phyloP scores from a whole-genome alignment of 1,140 invertebrate genomes.

The Himalopsyche phryganea region DNA sequence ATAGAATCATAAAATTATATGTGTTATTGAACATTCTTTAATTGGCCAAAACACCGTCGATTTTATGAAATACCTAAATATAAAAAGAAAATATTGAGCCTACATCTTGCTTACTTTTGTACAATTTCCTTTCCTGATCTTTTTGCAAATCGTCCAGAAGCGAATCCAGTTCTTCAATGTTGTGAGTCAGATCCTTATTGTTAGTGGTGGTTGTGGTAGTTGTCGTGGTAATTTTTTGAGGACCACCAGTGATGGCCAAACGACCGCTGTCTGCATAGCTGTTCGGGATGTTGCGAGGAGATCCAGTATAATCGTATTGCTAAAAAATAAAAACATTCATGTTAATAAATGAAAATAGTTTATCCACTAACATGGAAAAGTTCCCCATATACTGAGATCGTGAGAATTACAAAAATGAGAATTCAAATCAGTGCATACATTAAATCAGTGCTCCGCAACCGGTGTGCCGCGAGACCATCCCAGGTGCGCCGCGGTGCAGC shows the following conservation, averaged over 20 bases:
- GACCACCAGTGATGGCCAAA: slow-evolving; percentile 38
- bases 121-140: slow-evolving; percentile 50
- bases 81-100: no score
- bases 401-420: no score
- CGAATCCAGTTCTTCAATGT: slow-evolving; percentile 51
- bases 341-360: neutral
- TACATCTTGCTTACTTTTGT: slow-evolving; percentile 46
- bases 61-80: no score
- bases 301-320: slow-evolving; percentile 38
- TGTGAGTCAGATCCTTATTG: slow-evolving; percentile 47
- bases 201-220: slow-evolving; percentile 41
- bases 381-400: no score
- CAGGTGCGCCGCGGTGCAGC: no score
- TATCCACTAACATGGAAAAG: no score
- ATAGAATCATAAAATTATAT: neutral
- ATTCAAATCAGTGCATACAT: no score
- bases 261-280: slow-evolving; percentile 36
- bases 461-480: no score
- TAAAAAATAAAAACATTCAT: neutral
- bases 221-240: slow-evolving; percentile 42
- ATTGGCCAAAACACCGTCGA: no score
- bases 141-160: slow-evolving; percentile 51
- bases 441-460: no score
- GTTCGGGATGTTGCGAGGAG: slow-evolving; percentile 42
- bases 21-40: no score